A percentile compares a stretch with the other conserved stretches of the same genome.
These are phyloP conservation scores for Pomatostomus ruficeps DNA, from an alignment of 2,113 vertebrate species.

Conservation along the genomic window DNA sequence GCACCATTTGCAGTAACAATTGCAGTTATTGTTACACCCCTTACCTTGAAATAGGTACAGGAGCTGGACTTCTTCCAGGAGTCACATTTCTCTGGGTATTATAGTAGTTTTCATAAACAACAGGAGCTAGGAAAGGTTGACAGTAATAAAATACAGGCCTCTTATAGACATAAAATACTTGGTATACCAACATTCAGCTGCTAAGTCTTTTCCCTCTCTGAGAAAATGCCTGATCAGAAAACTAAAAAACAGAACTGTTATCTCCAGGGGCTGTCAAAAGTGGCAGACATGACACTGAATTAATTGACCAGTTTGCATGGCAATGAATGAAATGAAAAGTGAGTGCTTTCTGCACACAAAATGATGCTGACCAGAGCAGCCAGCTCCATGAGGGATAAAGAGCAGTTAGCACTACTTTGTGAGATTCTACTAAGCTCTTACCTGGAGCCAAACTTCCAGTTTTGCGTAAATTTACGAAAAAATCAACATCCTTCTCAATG, in stretches of 20 bases:
- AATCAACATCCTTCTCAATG: conserved; percentile 87
- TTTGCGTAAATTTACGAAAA: conserved; percentile 83
- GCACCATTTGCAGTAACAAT: not conserved
- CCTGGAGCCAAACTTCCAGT: conserved; percentile 87
- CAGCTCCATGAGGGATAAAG: not conserved
- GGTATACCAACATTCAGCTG: not conserved
- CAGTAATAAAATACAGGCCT: not conserved
- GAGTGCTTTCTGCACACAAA: not conserved
- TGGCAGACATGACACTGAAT: too few relatives aligned
- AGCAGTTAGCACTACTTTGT: not conserved
- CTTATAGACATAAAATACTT: not conserved
- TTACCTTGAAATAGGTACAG: conserved; percentile 61
- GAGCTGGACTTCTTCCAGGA: conserved; percentile 28
- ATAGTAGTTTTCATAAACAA: conserved; percentile 94
- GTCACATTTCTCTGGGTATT: conserved; percentile 70
- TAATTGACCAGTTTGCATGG: not conserved
- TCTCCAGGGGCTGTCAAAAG: not conserved
- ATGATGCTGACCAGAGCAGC: not conserved
- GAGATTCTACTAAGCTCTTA: not conserved
- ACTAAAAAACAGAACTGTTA: not conserved
- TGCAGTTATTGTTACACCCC: not conserved
- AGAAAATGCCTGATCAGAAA: not conserved
- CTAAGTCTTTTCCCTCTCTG: not conserved
- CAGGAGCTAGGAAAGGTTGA: conserved; percentile 68
- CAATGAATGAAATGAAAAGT: not conserved